Conservation (phyloP, 2,888 invertebrate genomes). For the Pelosia muscerda region DNA sequence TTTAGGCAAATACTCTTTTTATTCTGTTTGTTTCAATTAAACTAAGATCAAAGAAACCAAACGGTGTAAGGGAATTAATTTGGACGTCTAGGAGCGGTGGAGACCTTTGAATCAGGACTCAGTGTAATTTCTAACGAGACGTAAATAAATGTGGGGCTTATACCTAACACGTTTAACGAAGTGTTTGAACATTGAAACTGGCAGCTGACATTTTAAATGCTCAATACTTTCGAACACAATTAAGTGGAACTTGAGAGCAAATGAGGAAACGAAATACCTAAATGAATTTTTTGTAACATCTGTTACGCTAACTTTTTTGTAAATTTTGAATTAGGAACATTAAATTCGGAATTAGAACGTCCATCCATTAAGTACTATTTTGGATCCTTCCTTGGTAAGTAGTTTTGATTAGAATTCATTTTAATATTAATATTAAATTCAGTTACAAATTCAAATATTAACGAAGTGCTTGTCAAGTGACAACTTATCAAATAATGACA, state of each 20-base stretch:
- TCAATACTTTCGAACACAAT: constrained; percentile 26
- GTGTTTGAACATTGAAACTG: constrained; percentile 34
- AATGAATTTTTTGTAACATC: neutral
- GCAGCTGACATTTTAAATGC: constrained; percentile 28
- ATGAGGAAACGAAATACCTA: neutral
- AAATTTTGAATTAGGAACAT: neutral
- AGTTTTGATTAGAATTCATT: no score
- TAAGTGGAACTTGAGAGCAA: constrained; percentile 7
- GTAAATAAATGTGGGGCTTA: constrained; percentile 36
- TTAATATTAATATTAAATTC: no score
- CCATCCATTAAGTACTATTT: no score
- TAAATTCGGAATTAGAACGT: neutral
- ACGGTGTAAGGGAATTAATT: constrained; percentile 46
- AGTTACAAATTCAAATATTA: no score
- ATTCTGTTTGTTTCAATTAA: constrained; percentile 22
- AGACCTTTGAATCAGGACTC: constrained; percentile 44
- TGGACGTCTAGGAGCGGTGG: constrained; percentile 38
- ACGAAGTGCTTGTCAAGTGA: no score
- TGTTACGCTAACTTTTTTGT: neutral
- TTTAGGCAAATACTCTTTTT: neutral
- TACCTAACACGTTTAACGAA: constrained; percentile 30
- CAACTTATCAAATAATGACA: no score
- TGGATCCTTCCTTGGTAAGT: no score
- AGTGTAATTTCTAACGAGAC: constrained; percentile 43
- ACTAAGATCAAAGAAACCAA: constrained; percentile 52